Evolutionary conservation across 2,888 invertebrate genomes (phyloP).

Genomic region (Timandra comae): DNA sequence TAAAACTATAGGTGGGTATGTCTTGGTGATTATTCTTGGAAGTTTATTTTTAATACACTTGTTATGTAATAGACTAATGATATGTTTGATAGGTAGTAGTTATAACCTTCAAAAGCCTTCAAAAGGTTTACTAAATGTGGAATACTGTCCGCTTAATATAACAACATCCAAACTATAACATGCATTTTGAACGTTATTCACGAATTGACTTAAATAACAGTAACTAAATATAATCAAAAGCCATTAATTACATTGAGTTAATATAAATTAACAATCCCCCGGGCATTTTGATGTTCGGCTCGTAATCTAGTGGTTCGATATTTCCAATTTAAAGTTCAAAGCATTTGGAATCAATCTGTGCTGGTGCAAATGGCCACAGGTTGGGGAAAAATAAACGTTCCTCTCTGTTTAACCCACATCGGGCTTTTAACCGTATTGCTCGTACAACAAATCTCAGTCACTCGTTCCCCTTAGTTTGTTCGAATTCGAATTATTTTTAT

Average conservation of each 20-base stretch:
- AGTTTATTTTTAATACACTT: not conserved
- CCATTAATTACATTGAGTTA: too few relatives aligned
- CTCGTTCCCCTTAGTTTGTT: constrained; percentile 26
- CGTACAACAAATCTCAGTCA: constrained; percentile 27
- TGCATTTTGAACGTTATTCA: too few relatives aligned
- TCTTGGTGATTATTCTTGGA: not conserved
- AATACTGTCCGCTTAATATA: too few relatives aligned
- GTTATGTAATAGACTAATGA: too few relatives aligned
- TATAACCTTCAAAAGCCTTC: too few relatives aligned
- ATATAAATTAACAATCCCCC: too few relatives aligned
- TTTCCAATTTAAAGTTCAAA: constrained; percentile 16
- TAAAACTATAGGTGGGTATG: not conserved
- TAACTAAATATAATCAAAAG: too few relatives aligned
- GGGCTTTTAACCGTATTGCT: constrained; percentile 24
- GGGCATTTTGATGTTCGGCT: not conserved
- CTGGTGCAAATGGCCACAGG: constrained; percentile 10
- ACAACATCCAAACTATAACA: too few relatives aligned
- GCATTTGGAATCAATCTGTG: constrained; percentile 13
- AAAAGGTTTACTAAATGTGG: too few relatives aligned
- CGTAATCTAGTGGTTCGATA: constrained; percentile 10
- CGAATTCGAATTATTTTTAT: constrained; percentile 29
- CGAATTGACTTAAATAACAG: too few relatives aligned
- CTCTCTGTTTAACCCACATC: constrained; percentile 26
- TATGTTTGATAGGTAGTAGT: too few relatives aligned
- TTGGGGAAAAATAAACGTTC: constrained; percentile 19